A percentile compares a stretch with the other conserved stretches of the same genome.
phyloP scores from a whole-genome alignment of 2,888 invertebrate genomes.

The Tricholauxania praeusta region DNA sequence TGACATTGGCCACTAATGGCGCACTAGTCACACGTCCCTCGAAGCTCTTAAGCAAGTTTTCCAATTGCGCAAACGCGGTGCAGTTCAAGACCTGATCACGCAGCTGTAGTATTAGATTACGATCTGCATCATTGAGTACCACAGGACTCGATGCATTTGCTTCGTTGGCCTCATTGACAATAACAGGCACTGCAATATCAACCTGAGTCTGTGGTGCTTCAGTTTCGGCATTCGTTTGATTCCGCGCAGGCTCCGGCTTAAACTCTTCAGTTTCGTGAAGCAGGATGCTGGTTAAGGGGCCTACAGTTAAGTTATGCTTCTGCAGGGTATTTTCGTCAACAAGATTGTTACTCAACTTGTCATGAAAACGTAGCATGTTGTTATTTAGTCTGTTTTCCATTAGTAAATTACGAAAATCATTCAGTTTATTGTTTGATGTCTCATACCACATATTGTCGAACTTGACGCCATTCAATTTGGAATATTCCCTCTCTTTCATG shows the following conservation, averaged over 20 bases:
- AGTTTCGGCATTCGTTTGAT: conserved; percentile 36
- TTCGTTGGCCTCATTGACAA: conserved; percentile 8
- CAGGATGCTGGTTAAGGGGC: too few species aligned
- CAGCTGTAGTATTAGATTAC: conserved; percentile 20
- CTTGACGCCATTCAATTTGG: conserved; percentile 36
- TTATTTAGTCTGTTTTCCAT: background rate
- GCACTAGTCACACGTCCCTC: conserved; percentile 16
- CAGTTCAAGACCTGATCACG: conserved; percentile 49
- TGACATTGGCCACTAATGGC: conserved; percentile 14
- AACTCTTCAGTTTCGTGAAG: too few species aligned
- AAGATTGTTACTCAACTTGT: conserved; percentile 24
- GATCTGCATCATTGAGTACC: conserved; percentile 43
- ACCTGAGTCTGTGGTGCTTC: too few species aligned
- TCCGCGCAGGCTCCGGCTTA: conserved; percentile 7
- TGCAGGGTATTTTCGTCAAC: conserved; percentile 34
- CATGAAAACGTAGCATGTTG: background rate
- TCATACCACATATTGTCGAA: conserved; percentile 46
- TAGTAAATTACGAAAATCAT: background rate
- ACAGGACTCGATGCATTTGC: background rate
- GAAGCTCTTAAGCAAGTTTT: conserved; percentile 46
- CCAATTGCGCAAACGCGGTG: conserved; percentile 45
- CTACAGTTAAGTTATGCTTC: too few species aligned
- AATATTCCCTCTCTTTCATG: conserved; percentile 37
- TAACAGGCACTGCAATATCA: background rate
- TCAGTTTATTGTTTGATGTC: background rate